A percentile compares a stretch with the other conserved stretches of the same genome.
Evolutionary conservation across 2,113 vertebrate genomes (phyloP).

Genomic region (Notarius lentiginosus): DNA sequence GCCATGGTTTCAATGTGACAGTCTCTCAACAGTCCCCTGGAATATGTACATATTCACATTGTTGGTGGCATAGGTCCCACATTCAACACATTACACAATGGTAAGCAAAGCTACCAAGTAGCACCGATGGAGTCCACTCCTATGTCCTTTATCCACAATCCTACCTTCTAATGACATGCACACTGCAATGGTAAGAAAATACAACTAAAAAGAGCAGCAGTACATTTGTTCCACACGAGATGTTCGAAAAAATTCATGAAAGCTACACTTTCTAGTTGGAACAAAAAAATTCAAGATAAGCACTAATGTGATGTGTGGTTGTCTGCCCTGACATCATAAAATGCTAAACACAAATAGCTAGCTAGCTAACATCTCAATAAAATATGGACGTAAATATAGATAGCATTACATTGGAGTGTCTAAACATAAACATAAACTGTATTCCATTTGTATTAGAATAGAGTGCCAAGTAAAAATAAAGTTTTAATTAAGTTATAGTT

Average conservation of each 20-base stretch:
- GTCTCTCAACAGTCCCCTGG: slow-evolving; percentile 27
- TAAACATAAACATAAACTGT: not conserved
- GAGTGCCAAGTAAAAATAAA: not conserved
- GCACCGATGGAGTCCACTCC: not conserved
- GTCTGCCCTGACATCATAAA: not conserved
- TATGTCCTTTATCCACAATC: not conserved
- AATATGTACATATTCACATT: slow-evolving; percentile 45
- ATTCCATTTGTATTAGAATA: not conserved
- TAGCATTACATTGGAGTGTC: not conserved
- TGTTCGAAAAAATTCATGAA: not conserved
- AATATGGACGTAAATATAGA: not conserved
- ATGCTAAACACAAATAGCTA: not conserved
- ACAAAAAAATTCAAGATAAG: not conserved
- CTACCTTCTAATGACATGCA: not conserved
- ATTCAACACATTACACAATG: slow-evolving; percentile 24
- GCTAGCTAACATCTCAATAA: not conserved
- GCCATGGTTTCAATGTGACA: slow-evolving; percentile 11
- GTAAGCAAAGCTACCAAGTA: not conserved
- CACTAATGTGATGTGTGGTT: not conserved
- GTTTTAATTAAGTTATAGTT: not conserved
- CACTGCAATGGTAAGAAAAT: not conserved
- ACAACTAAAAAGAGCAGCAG: not conserved
- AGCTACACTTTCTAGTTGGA: not conserved
- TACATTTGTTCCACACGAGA: not conserved
- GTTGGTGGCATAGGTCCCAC: slow-evolving; percentile 28